Base-by-base conservation (phyloP, 2,888 invertebrate species). In the Xestia sexstrigata region DNA sequence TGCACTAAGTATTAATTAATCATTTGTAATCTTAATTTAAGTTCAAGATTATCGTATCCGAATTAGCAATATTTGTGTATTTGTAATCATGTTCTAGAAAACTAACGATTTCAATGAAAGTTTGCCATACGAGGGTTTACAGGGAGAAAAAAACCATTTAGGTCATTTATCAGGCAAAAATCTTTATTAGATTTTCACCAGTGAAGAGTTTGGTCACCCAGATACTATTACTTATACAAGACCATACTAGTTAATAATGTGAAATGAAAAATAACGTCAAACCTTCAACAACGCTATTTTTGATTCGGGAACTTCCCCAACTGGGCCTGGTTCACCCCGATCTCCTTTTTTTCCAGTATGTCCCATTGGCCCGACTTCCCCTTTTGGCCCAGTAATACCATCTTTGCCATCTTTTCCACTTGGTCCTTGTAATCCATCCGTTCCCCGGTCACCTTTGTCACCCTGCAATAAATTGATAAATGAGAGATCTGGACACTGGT, bases 371-470 rank as follows among this genome's bases (percentile, higher is more conserved):
- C 95, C 95, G 0, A 78, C 94, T 6, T 97, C 97, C 81, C 98
- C 98, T 89, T 97, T 97, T 5, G 91, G 86, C 39, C 99, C 99
- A 58, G 96, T 96, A 0, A 93, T 90, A 72, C 99, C 99, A 62
- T 96, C 93, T 15, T 96, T 95, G 39, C 96, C 96, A 78, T 92
- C 88, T 42, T 76, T 79, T 1, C 95, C 96, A 1, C 86, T 80
- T 15, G 69, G 70, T 20, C 96, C 96, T 49, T 78, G 74, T 23
- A 94, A 93, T 7, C 98, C 98, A 2, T 97, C 97, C 60, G 94
- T 90, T 30, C 98, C 98, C 78, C 97, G 95, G 9, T 98, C 98
- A 69, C 99, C 99, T 74, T 97, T 97, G 81, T 96, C 97, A 71
- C 99, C 99, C 89, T 97, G 93, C 1, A 88, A 85, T 58, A 55